Conservation (phyloP, 2,888 invertebrate species). For the Trichacis sp. region DNA sequence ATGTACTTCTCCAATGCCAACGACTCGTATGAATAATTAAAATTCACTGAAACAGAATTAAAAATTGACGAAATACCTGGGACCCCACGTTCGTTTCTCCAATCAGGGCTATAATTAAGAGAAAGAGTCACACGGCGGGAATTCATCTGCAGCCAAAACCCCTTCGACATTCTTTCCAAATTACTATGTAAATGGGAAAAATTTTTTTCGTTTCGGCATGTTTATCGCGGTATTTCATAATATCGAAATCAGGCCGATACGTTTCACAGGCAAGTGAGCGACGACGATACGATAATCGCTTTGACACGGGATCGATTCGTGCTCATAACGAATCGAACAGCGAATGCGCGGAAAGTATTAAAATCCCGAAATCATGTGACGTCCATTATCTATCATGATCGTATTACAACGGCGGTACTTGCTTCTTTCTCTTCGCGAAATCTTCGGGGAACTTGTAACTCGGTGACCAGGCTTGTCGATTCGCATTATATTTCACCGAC, state of each 20-base stretch:
- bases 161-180: neutral
- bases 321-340: constrained; percentile 11
- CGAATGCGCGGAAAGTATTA: constrained; percentile 11
- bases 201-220: neutral
- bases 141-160: neutral
- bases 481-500: neutral
- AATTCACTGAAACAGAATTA: neutral
- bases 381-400: constrained; percentile 14
- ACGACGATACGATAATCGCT: constrained; percentile 22
- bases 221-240: constrained; percentile 11
- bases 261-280: constrained; percentile 14
- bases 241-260: constrained; percentile 20
- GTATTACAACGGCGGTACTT: constrained; percentile 7
- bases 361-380: constrained; percentile 20
- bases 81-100: too few species aligned
- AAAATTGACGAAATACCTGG: neutral
- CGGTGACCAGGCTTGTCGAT: neutral
- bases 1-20: neutral
- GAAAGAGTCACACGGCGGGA: neutral
- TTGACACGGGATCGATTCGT: constrained; percentile 30
- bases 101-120: neutral
- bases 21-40: neutral
- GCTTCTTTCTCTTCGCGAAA: neutral
- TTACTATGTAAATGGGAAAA: constrained; percentile 8
- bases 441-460: neutral